Base-by-base conservation (phyloP, 2,888 invertebrate species). In the Cosmopolites sordidus region DNA sequence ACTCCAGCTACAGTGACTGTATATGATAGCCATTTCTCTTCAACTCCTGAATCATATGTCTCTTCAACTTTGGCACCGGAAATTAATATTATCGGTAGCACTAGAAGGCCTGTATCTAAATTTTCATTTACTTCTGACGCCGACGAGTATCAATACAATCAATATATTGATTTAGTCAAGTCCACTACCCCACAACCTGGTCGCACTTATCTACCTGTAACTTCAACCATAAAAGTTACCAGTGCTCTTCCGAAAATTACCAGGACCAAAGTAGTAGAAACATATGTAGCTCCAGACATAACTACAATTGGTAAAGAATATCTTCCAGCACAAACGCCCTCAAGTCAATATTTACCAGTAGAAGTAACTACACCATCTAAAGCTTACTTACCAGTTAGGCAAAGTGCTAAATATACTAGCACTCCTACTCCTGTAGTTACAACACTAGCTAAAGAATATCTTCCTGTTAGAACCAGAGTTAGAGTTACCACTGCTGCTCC, bases 121-220 rank as follows among this genome's bases (percentile, higher is more conserved):
- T 68, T 60, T 49, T 60, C 62, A 12, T 68, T 68, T 45, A 62
- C 64, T 52, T 65, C 66, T 11, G 48, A 65, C 4, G 67, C 66
- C 55, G 56, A 58, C 15, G 53, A 61, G 43, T 63, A 65, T 39
- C 59, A 60, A 16, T 54, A 58, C 37, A 47, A 52, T 18, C 30
- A 40, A 27, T 42, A 49, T 17, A 16, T 54, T 11, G 43, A 56
- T 33, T 8, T 53, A 8, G 43, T 51, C 1, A 51, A 55, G 48
- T 43, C 57, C 2, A 51, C 54, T 6, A 58, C 58, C 9, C 38
- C 50, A 9, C 27, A 55, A n/a, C 53, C 57, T 2, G 9, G 16
- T 16, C 33, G 46, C 16, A 43, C 47, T 1, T 61, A 61, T 30
- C 12, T 53, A n/a, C 59, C 60, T 39, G 45, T 55, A 6, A 59